Percentiles rank a stretch among this genome's conserved stretches.
Evolutionary conservation across 1,140 invertebrate genomes (phyloP).

Genomic region (Sitodiplosis mosellana): DNA sequence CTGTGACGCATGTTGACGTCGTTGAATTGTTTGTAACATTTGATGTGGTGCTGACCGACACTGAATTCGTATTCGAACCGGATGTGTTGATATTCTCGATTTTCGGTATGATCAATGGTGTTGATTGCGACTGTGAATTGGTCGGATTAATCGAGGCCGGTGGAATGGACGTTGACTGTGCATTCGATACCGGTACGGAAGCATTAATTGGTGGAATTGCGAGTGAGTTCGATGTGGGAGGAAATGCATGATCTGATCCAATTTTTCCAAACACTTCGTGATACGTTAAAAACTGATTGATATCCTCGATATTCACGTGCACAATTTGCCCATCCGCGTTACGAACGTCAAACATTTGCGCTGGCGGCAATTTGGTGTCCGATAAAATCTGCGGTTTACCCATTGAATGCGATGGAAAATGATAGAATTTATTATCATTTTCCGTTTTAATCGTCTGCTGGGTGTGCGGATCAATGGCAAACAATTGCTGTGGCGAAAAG

Average conservation of each 20-base stretch:
- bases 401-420: no score
- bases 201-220: conserved; percentile 9
- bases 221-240: conserved; percentile 14
- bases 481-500: no score
- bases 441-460: no score
- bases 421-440: no score
- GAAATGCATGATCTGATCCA: conserved; percentile 22
- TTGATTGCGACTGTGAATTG: conserved; percentile 5
- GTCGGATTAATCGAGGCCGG: conserved; percentile 1
- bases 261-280: conserved; percentile 75
- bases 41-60: conserved; percentile 24
- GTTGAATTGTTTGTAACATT: conserved; percentile 17
- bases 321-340: conserved; percentile 54
- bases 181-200: background rate
- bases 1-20: conserved; percentile 34
- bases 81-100: conserved; percentile 33
- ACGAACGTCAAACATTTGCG: conserved; percentile 48
- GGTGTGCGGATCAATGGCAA: no score
- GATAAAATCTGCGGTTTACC: background rate
- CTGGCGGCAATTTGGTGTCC: conserved; percentile 22
- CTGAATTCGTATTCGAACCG: conserved; percentile 30
- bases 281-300: conserved; percentile 64
- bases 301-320: conserved; percentile 67
- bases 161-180: background rate
- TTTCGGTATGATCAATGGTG: conserved; percentile 29